Conservation (phyloP, 1,140 invertebrate species). For the Pseudomyrmex pallidus region DNA sequence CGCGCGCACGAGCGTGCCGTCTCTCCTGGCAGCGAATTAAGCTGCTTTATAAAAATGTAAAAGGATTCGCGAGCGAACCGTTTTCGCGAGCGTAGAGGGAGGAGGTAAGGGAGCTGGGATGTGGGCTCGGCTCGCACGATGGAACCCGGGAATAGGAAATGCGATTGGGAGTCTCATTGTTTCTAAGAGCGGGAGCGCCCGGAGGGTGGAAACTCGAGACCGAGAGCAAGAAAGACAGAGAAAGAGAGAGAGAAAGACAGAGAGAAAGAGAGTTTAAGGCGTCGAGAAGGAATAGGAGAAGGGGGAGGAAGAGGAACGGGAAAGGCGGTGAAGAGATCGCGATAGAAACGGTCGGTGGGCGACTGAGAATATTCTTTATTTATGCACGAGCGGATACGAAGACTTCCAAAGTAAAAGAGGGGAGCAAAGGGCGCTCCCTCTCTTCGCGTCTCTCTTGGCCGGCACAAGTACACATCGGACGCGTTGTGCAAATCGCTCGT, state of each 20-base stretch:
- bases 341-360: constrained; percentile 54
- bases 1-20: constrained; percentile 49
- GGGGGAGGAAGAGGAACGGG: constrained; percentile 26
- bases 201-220: constrained; percentile 56
- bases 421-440: constrained; percentile 43
- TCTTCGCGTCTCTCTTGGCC: constrained; percentile 14
- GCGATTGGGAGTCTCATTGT: constrained; percentile 80
- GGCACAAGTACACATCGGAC: constrained; percentile 20
- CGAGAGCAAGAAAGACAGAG: constrained; percentile 2
- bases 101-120: constrained; percentile 16
- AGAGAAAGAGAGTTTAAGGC: constrained; percentile 59
- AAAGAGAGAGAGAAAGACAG: background rate
- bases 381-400: constrained; percentile 74
- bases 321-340: constrained; percentile 52
- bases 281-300: constrained; percentile 5
- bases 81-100: constrained; percentile 57
- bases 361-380: constrained; percentile 72
- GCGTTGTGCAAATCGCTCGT: constrained; percentile 36
- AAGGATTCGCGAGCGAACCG: constrained; percentile 72
- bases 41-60: constrained; percentile 81
- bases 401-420: constrained; percentile 64
- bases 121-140: constrained; percentile 50
- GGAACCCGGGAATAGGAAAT: constrained; percentile 77
- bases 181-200: constrained; percentile 64
- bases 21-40: constrained; percentile 76